These are phyloP conservation scores for Xanthorhoe designata DNA, from an alignment of 2,888 invertebrate species.

Conservation along the genomic window DNA sequence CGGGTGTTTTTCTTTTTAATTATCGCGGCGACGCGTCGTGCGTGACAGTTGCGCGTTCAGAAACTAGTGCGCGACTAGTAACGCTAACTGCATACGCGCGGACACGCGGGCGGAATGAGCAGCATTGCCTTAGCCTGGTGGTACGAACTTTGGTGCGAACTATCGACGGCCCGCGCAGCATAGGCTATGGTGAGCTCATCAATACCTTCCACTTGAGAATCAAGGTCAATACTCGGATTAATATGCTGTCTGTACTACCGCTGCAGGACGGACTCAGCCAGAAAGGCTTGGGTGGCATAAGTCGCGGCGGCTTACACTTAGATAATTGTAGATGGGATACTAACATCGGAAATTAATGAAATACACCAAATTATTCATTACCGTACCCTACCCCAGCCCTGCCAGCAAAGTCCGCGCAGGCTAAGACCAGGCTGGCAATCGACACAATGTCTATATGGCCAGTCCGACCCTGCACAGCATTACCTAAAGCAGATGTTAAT, in stretches of 20 bases:
- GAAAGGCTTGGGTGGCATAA: too few relatives aligned
- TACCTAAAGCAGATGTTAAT: slow-evolving; percentile 76
- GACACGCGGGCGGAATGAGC: slow-evolving; percentile 61
- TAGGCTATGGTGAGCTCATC: slow-evolving; percentile 74
- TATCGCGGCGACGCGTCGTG: slow-evolving; percentile 60
- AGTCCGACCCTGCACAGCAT: too few relatives aligned
- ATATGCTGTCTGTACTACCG: slow-evolving; percentile 68
- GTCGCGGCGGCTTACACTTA: too few relatives aligned
- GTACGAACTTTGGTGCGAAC: slow-evolving; percentile 52
- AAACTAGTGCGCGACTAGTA: slow-evolving; percentile 81
- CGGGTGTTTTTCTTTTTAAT: slow-evolving; percentile 51
- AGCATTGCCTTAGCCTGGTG: slow-evolving; percentile 56
- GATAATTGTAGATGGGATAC: too few relatives aligned
- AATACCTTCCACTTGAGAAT: slow-evolving; percentile 74
- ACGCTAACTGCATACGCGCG: slow-evolving; percentile 80
- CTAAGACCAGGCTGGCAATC: too few relatives aligned
- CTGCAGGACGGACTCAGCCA: slow-evolving; percentile 32
- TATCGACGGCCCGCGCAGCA: slow-evolving; percentile 48
- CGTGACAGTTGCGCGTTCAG: slow-evolving; percentile 70
- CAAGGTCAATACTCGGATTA: slow-evolving; percentile 78
- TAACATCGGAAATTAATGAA: too few relatives aligned
- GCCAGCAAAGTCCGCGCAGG: too few relatives aligned
- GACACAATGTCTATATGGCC: too few relatives aligned
- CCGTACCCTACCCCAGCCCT: too few relatives aligned
- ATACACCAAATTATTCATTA: too few relatives aligned